phyloP scores from a whole-genome alignment of 2,113 vertebrate species.

The Sterna hirundo region DNA sequence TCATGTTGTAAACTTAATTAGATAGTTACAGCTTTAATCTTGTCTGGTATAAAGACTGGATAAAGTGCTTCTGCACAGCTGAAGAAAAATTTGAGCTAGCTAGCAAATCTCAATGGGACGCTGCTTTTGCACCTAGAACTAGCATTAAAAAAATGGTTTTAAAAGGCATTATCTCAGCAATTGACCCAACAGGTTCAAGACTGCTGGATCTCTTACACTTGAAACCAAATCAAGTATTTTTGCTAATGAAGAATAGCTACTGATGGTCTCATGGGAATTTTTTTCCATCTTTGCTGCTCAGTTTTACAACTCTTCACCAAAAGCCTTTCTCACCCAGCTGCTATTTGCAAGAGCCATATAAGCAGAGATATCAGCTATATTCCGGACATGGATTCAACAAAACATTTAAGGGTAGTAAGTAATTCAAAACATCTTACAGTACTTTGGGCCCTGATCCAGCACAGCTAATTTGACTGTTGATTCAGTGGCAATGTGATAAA shows the following conservation, averaged over 20 bases:
- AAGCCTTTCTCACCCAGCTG: not conserved
- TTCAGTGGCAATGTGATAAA: not conserved
- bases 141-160: not conserved
- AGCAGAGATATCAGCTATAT: not conserved
- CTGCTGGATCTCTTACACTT: not conserved
- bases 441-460: not conserved
- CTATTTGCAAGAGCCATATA: not conserved
- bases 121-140: not conserved
- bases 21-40: not conserved
- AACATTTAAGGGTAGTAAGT: not conserved
- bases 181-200: not conserved
- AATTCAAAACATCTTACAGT: not conserved
- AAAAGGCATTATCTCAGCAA: not conserved
- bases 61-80: not conserved
- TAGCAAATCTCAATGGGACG: not conserved
- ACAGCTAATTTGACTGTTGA: not conserved
- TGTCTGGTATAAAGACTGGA: not conserved
- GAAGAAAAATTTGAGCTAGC: not conserved
- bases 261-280: not conserved
- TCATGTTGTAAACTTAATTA: not conserved
- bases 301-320: not conserved
- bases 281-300: not conserved
- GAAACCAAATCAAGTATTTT: not conserved
- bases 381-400: not conserved
- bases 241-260: not conserved